Evolutionary conservation across 2,113 vertebrate species (phyloP).

Genomic region (Chionis minor): DNA sequence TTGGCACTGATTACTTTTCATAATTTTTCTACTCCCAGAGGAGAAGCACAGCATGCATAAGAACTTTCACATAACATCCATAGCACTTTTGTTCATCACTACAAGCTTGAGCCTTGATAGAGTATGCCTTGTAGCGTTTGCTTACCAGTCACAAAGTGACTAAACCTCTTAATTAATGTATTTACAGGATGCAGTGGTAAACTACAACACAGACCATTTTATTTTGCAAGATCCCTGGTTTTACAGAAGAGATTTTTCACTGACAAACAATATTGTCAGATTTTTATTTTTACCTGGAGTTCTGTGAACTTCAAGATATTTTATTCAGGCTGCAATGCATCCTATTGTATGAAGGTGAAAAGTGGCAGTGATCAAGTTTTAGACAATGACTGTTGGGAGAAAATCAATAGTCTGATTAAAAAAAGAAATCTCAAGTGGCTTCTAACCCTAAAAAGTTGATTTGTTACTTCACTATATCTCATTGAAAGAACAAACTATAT

Average conservation of each 20-base stretch:
- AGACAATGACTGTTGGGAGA: constrained; percentile 51
- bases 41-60: background rate
- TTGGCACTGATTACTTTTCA: background rate
- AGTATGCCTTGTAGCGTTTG: background rate
- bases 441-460: constrained; percentile 74
- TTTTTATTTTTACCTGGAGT: background rate
- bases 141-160: background rate
- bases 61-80: background rate
- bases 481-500: constrained; percentile 52
- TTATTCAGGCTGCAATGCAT: constrained; percentile 10
- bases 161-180: background rate
- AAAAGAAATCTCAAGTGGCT: constrained; percentile 68
- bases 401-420: constrained; percentile 75
- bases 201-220: background rate
- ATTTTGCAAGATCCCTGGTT: background rate
- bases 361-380: constrained; percentile 51
- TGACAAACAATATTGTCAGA: background rate
- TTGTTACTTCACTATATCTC: constrained; percentile 65
- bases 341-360: constrained; percentile 22
- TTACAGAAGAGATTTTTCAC: background rate
- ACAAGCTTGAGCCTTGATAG: background rate
- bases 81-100: background rate
- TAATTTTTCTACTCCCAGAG: background rate
- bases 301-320: background rate
- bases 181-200: background rate